Conservation (phyloP, 2,797 vertebrate species). For the Salmo trutta region DNA sequence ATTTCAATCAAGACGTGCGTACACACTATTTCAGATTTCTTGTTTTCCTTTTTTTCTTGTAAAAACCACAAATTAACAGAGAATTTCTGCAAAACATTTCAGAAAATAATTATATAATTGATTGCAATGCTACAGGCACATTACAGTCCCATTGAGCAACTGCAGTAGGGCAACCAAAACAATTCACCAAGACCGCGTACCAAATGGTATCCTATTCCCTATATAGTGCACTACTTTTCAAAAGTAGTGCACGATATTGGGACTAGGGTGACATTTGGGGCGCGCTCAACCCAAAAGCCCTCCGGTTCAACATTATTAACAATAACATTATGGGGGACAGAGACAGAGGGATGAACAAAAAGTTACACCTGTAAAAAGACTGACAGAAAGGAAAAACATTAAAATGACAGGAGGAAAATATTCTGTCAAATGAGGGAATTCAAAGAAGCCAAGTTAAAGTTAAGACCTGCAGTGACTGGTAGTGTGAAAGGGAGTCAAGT, state of each 20-base stretch:
- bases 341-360: not conserved
- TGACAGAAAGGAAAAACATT: slow-evolving; percentile 4
- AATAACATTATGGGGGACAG: not conserved
- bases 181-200: slow-evolving; percentile 23
- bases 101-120: slow-evolving; percentile 38
- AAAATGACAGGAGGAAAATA: not conserved
- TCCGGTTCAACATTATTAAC: not conserved
- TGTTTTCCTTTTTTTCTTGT: slow-evolving; percentile 38
- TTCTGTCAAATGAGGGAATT: not conserved
- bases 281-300: not conserved
- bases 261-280: not conserved
- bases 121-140: slow-evolving; percentile 39
- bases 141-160: slow-evolving; percentile 27
- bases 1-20: not conserved
- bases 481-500: not conserved
- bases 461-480: not conserved
- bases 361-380: slow-evolving; percentile 4
- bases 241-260: not conserved
- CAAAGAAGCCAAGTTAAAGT: not conserved
- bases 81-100: slow-evolving; percentile 16
- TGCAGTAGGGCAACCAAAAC: slow-evolving; percentile 28
- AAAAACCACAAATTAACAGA: slow-evolving; percentile 27
- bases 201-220: slow-evolving; percentile 3
- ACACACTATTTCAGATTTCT: slow-evolving; percentile 17
- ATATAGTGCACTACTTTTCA: slow-evolving; percentile 3